Conservation (phyloP, 1,140 invertebrate species). For the Pemphigus obesinymphae region DNA sequence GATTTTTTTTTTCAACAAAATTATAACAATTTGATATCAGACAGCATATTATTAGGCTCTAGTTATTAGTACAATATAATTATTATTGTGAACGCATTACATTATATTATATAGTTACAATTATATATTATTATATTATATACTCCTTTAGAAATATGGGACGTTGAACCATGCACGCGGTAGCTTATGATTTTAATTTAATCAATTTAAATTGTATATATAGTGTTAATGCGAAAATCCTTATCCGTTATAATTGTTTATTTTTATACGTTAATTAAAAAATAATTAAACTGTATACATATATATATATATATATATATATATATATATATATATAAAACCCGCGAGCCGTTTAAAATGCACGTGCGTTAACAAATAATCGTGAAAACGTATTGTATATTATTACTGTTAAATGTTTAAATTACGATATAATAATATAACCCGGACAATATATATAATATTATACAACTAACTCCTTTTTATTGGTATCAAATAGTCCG, state of each 20-base stretch:
- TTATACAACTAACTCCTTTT: no score
- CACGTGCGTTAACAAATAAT: neutral
- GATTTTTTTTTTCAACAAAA: neutral
- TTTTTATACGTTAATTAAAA: neutral
- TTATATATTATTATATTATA: neutral
- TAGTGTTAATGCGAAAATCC: neutral
- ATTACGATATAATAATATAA: no score
- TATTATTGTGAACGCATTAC: neutral
- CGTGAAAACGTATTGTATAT: neutral
- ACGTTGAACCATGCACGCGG: neutral
- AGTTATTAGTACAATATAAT: no score
- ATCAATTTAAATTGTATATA: neutral
- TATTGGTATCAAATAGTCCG: no score
- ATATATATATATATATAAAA: neutral
- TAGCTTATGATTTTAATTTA: slow-evolving; percentile 10
- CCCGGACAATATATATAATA: no score
- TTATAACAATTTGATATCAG: neutral
- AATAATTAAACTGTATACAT: neutral
- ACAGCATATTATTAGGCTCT: neutral
- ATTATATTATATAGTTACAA: neutral
- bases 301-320: no score
- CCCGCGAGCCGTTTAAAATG: neutral
- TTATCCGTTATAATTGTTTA: neutral
- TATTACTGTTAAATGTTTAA: no score
- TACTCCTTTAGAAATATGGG: neutral